A percentile compares a stretch with the other conserved stretches of the same genome.
phyloP scores from a whole-genome alignment of 2,797 vertebrate species.

The Mastacembelus armatus region DNA sequence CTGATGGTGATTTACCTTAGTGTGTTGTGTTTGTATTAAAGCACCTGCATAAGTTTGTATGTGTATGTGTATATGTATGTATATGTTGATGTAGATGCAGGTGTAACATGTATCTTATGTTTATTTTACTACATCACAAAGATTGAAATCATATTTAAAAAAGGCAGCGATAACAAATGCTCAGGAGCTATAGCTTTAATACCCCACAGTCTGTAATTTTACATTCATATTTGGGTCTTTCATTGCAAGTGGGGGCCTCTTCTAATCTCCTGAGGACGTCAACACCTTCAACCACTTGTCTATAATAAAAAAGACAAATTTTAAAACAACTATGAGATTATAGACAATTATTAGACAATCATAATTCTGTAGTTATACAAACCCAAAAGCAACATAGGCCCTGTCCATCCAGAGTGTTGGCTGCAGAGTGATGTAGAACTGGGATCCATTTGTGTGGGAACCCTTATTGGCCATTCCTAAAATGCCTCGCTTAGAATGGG shows the following conservation, averaged over 20 bases:
- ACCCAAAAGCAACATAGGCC: constrained; percentile 94
- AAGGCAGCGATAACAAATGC: neutral
- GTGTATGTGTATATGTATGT: no score
- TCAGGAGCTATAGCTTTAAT: constrained; percentile 68
- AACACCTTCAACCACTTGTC: constrained; percentile 88
- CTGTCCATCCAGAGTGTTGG: constrained; percentile 87
- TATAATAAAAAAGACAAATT: constrained; percentile 59
- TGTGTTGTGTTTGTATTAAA: no score
- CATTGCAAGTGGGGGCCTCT: constrained; percentile 81
- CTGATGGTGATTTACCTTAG: no score
- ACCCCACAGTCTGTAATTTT: constrained; percentile 84
- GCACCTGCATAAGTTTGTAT: no score
- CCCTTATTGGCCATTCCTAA: constrained; percentile 92
- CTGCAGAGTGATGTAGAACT: constrained; percentile 93
- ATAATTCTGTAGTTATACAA: constrained; percentile 56
- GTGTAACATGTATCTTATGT: neutral
- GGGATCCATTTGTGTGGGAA: constrained; percentile 88
- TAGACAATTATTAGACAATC: neutral
- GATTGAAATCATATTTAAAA: neutral
- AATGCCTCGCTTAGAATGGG: constrained; percentile 86
- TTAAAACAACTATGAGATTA: neutral
- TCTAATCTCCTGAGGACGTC: constrained; percentile 87
- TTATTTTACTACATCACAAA: constrained; percentile 18
- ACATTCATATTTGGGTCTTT: constrained; percentile 87
- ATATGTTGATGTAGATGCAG: no score